Percentiles rank a stretch among this genome's conserved stretches.
Evolutionary conservation across 1,140 invertebrate genomes (phyloP).

Genomic region (Aphaenogaster rudis): DNA sequence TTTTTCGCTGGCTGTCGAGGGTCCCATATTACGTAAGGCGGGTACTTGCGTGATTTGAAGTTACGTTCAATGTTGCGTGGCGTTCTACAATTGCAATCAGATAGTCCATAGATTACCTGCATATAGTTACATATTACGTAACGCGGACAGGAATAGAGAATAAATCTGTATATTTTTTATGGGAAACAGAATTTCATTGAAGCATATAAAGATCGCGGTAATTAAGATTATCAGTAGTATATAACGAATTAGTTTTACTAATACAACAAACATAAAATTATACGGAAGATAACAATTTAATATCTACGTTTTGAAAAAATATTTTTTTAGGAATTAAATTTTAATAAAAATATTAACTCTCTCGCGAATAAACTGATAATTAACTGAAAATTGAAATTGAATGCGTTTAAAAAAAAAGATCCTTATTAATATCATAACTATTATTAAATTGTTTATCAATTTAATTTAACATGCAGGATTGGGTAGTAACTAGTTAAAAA

Average conservation of each 20-base stretch:
- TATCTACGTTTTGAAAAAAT: neutral
- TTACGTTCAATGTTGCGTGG: slow-evolving; percentile 53
- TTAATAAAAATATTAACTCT: neutral
- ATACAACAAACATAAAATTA: neutral
- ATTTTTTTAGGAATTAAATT: slow-evolving; percentile 14
- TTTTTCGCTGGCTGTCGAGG: slow-evolving; percentile 76
- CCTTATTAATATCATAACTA: too few relatives aligned
- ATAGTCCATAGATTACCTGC: slow-evolving; percentile 21
- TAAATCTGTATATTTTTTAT: neutral
- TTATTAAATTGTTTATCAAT: too few relatives aligned
- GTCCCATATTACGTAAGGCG: slow-evolving; percentile 79
- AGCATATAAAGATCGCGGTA: neutral
- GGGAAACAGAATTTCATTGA: neutral
- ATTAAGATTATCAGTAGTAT: neutral
- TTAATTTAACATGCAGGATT: too few relatives aligned
- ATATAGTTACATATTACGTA: slow-evolving; percentile 6
- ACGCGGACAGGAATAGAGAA: neutral
- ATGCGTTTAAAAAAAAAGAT: too few relatives aligned
- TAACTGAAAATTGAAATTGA: neutral
- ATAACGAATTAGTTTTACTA: slow-evolving; percentile 2
- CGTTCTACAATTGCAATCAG: slow-evolving; percentile 58
- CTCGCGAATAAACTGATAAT: neutral
- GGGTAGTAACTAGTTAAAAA: too few relatives aligned
- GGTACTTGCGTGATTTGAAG: slow-evolving; percentile 25
- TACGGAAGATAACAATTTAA: neutral